A percentile compares a stretch with the other conserved stretches of the same genome.
phyloP scores from a whole-genome alignment of 2,113 vertebrate genomes.

The Seriola dumerili region DNA sequence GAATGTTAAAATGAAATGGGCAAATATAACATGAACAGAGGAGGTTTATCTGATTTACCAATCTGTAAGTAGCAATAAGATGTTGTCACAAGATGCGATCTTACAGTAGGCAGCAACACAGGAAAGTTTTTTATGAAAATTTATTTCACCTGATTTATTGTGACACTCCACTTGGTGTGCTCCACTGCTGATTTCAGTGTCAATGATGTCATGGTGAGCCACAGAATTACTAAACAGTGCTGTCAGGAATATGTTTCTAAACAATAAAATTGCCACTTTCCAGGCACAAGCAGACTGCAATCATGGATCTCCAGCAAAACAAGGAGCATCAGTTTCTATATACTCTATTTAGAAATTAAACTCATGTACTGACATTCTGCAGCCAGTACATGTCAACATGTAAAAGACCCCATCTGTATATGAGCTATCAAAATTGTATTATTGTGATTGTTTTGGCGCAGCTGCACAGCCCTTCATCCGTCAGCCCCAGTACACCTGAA shows the following conservation, averaged over 20 bases:
- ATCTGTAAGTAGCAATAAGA: background rate
- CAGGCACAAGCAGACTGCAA: background rate
- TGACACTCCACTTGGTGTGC: background rate
- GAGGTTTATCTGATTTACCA: background rate
- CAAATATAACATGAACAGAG: background rate
- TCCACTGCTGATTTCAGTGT: slow-evolving; percentile 15
- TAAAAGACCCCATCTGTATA: background rate
- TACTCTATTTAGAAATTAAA: background rate
- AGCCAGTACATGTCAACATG: background rate
- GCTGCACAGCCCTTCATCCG: slow-evolving; percentile 14
- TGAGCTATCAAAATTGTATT: slow-evolving; percentile 19
- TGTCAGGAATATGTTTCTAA: background rate
- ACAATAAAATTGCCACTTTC: background rate
- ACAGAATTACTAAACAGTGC: background rate
- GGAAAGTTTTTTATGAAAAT: background rate
- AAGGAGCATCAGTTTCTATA: background rate
- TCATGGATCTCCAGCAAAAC: background rate
- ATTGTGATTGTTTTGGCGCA: slow-evolving; percentile 23
- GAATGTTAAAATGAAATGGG: background rate
- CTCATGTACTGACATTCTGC: background rate
- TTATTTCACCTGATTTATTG: background rate
- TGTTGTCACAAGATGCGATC: background rate
- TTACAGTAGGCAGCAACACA: background rate
- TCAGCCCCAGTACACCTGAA: slow-evolving; percentile 55
- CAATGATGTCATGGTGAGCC: slow-evolving; percentile 21